Conservation (phyloP, 1,140 invertebrate genomes). For the Sinonovacula constricta region DNA sequence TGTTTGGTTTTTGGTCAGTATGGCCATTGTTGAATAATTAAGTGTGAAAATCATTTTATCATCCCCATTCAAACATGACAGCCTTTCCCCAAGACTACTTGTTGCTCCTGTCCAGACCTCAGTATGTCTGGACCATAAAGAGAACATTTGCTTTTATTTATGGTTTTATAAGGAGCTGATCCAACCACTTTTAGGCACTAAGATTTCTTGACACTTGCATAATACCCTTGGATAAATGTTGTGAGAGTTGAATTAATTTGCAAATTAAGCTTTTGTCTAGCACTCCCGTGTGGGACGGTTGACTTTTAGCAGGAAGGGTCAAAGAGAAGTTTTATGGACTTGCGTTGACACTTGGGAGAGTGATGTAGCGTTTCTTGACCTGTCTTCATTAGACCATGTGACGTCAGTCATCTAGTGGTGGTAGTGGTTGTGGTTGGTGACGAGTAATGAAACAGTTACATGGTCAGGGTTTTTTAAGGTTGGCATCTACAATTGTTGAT, state of each 20-base stretch:
- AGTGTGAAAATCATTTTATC: conserved; percentile 51
- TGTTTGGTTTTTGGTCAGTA: conserved; percentile 36
- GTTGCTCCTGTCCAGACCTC: no score
- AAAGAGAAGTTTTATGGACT: no score
- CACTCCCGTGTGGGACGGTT: no score
- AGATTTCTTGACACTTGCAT: conserved; percentile 34
- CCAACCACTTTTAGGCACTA: conserved; percentile 22
- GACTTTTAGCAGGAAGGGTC: no score
- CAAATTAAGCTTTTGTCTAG: neutral
- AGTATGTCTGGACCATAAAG: conserved; percentile 48
- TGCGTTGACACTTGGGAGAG: no score
- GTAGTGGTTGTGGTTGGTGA: no score
- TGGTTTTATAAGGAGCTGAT: conserved; percentile 26
- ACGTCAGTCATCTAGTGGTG: no score
- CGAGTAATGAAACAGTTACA: no score
- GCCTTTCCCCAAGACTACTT: neutral
- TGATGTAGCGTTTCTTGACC: no score
- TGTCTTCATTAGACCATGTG: no score
- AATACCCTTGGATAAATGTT: neutral
- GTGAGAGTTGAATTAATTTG: neutral
- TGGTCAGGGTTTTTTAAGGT: no score
- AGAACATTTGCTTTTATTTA: conserved; percentile 48
- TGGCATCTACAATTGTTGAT: no score
- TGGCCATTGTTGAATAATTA: conserved; percentile 33
- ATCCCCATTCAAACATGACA: conserved; percentile 15